Percentiles rank a stretch among this genome's conserved stretches.
Conservation (phyloP, 2,113 vertebrate species). For the Myotis davidii region DNA sequence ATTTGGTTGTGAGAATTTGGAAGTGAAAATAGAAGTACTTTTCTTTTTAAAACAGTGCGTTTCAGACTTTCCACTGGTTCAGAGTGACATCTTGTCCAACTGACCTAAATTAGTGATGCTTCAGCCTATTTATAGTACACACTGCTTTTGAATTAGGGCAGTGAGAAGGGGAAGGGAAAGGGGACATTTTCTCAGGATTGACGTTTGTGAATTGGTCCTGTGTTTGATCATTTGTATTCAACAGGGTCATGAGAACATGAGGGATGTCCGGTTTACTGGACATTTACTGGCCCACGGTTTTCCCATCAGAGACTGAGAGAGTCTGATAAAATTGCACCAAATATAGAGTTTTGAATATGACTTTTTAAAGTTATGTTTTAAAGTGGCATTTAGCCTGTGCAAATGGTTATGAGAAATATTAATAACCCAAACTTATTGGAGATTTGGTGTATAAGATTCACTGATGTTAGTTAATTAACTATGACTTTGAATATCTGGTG, state of each 20-base stretch:
- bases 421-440: background rate
- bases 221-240: conserved; percentile 6
- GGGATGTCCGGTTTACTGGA: background rate
- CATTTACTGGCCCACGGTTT: background rate
- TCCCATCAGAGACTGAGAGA: background rate
- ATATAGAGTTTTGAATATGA: background rate
- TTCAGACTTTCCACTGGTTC: background rate
- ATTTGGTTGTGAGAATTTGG: conserved; percentile 21
- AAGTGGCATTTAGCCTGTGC: background rate
- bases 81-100: background rate
- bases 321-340: background rate
- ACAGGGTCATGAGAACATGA: background rate
- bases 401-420: background rate
- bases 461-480: background rate
- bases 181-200: conserved; percentile 11
- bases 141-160: conserved; percentile 4
- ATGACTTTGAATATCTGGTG: background rate
- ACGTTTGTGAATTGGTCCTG: background rate
- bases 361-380: conserved; percentile 13
- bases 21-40: background rate
- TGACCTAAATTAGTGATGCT: background rate
- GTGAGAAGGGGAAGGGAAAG: background rate
- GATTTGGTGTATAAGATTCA: background rate
- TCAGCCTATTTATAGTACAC: background rate
- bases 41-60: background rate